phyloP scores from a whole-genome alignment of 2,797 vertebrate species.

The Calcarius lapponicus region DNA sequence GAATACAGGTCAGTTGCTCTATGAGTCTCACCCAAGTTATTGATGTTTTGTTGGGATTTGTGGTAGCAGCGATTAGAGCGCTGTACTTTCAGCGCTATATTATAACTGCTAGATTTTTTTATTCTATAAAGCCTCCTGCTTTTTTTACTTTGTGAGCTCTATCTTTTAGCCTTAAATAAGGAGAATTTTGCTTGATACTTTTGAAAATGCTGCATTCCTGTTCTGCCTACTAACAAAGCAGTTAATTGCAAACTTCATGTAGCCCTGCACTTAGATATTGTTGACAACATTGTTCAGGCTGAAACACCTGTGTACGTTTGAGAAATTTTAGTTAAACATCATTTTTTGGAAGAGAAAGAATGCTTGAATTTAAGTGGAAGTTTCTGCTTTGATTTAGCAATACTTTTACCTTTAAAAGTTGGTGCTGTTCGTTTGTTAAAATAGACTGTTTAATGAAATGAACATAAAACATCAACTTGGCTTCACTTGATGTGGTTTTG shows the following conservation, averaged over 20 bases:
- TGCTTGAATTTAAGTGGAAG: conserved; percentile 27
- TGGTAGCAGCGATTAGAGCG: not conserved
- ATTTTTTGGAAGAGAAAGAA: not conserved
- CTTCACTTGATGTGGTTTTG: conserved; percentile 11
- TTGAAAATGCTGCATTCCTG: conserved; percentile 54
- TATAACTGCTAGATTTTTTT: conserved; percentile 20
- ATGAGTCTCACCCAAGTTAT: not conserved
- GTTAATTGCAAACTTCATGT: not conserved
- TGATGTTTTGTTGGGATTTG: conserved; percentile 1
- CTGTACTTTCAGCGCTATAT: not conserved
- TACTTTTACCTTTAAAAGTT: conserved; percentile 19
- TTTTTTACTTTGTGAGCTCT: conserved; percentile 58
- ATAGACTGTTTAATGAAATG: not conserved
- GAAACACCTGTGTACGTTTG: not conserved
- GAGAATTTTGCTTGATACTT: conserved; percentile 54
- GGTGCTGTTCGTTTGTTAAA: not conserved
- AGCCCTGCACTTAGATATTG: not conserved
- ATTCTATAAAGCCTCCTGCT: conserved; percentile 23
- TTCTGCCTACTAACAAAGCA: conserved; percentile 30
- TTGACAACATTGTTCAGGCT: not conserved
- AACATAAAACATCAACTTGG: not conserved
- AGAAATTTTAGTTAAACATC: not conserved
- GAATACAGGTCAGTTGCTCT: not conserved
- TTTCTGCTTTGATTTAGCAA: conserved; percentile 49
- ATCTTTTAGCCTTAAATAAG: conserved; percentile 74